These are phyloP conservation scores for Neria commutata DNA, from an alignment of 2,888 invertebrate species.

Conservation along the genomic window DNA sequence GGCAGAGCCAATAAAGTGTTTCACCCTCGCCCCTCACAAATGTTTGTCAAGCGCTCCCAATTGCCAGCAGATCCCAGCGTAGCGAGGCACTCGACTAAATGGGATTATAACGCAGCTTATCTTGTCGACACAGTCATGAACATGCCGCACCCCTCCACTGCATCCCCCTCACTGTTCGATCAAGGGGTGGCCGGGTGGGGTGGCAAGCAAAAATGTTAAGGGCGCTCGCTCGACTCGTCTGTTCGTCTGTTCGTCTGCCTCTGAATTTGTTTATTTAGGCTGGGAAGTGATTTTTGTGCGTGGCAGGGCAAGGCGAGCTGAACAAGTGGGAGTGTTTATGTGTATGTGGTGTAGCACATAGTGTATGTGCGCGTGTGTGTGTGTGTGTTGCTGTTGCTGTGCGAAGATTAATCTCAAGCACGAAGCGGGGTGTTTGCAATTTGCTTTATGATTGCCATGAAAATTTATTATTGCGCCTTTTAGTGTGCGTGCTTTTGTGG, in stretches of 20 bases:
- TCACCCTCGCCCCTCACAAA: neutral
- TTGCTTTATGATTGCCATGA: conserved; percentile 13
- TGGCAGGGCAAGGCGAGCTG: too few species aligned
- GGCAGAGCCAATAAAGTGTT: conserved; percentile 5
- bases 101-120: conserved; percentile 46
- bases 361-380: neutral
- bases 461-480: neutral
- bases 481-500: conserved; percentile 32
- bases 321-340: too few species aligned
- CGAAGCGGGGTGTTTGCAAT: neutral
- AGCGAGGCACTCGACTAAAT: conserved; percentile 31
- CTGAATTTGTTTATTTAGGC: conserved; percentile 17
- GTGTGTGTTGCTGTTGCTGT: neutral
- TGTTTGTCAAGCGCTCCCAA: neutral
- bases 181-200: too few species aligned
- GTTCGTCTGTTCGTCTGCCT: too few species aligned
- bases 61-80: conserved; percentile 9
- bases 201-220: too few species aligned
- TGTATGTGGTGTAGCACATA: neutral
- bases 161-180: too few species aligned
- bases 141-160: neutral
- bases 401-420: neutral
- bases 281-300: neutral
- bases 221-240: too few species aligned
- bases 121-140: conserved; percentile 45